phyloP scores from a whole-genome alignment of 92 coral and sea anemone species.

The Pocillopora meandrina region DNA sequence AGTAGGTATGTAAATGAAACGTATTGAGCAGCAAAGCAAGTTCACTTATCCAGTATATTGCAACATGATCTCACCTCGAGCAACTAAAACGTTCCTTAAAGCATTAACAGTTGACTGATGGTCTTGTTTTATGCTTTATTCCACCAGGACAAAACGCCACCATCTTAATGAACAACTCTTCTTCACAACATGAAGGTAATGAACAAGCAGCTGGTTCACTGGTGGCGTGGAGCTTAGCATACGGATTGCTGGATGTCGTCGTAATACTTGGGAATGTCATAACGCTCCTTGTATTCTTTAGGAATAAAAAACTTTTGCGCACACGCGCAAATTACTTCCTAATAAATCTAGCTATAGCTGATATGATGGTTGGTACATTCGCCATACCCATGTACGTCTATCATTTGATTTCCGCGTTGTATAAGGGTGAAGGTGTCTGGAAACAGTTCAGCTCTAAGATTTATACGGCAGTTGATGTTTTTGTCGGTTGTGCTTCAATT shows the following conservation, averaged over 20 bases:
- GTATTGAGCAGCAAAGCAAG: too few relatives aligned
- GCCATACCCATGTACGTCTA: slow-evolving; percentile 83
- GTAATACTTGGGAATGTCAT: slow-evolving; percentile 77
- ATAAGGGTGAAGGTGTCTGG: slow-evolving; percentile 59
- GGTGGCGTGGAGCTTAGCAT: slow-evolving; percentile 73
- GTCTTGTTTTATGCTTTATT: neutral
- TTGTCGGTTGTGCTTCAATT: slow-evolving; percentile 84
- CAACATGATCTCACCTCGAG: too few relatives aligned
- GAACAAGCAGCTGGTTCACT: slow-evolving; percentile 16
- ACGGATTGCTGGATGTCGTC: slow-evolving; percentile 59
- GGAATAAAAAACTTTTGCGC: slow-evolving; percentile 71
- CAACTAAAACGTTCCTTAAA: too few relatives aligned
- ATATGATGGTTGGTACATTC: slow-evolving; percentile 74
- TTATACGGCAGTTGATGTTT: slow-evolving; percentile 66
- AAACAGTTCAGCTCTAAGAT: slow-evolving; percentile 35
- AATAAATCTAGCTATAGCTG: slow-evolving; percentile 81
- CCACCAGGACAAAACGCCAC: neutral
- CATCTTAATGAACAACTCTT: slow-evolving; percentile 65
- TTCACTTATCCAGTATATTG: too few relatives aligned
- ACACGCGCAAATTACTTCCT: slow-evolving; percentile 86
- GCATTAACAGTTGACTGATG: too few relatives aligned
- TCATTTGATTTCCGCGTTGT: slow-evolving; percentile 53
- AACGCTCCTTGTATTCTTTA: slow-evolving; percentile 72
- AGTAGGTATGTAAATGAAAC: too few relatives aligned
- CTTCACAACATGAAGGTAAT: neutral